These are phyloP conservation scores for Mesocricetus auratus DNA, from an alignment of 2,113 vertebrate genomes.

Conservation along the genomic window DNA sequence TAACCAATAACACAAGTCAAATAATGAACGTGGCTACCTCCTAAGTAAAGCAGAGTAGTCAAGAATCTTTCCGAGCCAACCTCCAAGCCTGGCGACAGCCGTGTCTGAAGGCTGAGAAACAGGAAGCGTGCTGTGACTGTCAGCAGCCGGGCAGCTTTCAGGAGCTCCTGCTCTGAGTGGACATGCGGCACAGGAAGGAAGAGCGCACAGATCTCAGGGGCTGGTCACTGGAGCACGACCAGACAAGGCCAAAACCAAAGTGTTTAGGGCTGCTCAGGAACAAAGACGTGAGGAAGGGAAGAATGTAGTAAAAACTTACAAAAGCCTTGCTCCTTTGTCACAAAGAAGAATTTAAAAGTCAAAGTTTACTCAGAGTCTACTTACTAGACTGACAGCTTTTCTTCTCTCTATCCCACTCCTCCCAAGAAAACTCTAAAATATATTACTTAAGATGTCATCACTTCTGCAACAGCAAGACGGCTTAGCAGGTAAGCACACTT, in stretches of 20 bases:
- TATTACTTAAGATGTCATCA: background rate
- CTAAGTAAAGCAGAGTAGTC: conserved; percentile 69
- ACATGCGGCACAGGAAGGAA: conserved; percentile 54
- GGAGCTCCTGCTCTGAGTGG: background rate
- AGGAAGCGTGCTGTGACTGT: conserved; percentile 41
- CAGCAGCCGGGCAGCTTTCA: background rate
- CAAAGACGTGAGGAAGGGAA: background rate
- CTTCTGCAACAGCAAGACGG: background rate
- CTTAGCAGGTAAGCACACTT: background rate
- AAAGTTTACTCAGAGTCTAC: background rate
- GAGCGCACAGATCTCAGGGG: background rate
- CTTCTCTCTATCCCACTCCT: background rate
- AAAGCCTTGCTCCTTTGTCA: background rate
- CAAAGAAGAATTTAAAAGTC: background rate
- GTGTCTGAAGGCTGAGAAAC: conserved; percentile 11
- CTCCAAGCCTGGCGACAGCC: conserved; percentile 12
- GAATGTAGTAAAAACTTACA: background rate
- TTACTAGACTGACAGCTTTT: background rate
- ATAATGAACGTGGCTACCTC: conserved; percentile 60
- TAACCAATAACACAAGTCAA: conserved; percentile 73
- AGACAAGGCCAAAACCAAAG: conserved; percentile 50
- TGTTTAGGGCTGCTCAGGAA: conserved; percentile 49
- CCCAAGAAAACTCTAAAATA: background rate
- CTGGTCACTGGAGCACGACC: background rate
- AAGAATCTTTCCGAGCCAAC: conserved; percentile 38